A percentile compares a stretch with the other conserved stretches of the same genome.
phyloP scores from a whole-genome alignment of 2,113 vertebrate species.

The Triplophysa dalaica region DNA sequence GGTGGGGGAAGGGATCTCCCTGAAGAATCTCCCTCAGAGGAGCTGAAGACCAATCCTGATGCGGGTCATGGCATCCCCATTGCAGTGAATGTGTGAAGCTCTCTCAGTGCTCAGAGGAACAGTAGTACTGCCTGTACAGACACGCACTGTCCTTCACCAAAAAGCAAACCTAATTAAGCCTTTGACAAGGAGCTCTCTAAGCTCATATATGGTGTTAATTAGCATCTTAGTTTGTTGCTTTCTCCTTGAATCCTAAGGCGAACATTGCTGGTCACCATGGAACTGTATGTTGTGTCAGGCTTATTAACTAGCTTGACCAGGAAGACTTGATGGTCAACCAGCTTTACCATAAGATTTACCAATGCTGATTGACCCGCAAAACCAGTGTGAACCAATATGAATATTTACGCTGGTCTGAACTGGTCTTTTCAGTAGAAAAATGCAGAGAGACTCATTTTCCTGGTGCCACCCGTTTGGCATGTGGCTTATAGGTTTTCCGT shows the following conservation, averaged over 20 bases:
- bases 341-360: too few relatives aligned
- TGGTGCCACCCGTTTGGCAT: conserved; percentile 12
- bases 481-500: conserved; percentile 18
- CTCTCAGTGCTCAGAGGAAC: conserved; percentile 34
- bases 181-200: neutral
- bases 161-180: neutral
- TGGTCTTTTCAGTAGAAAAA: too few relatives aligned
- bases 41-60: conserved; percentile 70
- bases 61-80: conserved; percentile 59
- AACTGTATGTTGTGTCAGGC: neutral
- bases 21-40: conserved; percentile 65
- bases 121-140: conserved; percentile 42
- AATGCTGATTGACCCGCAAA: too few relatives aligned
- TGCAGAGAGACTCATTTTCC: neutral
- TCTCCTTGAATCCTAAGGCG: neutral
- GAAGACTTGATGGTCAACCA: too few relatives aligned
- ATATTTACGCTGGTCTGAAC: too few relatives aligned
- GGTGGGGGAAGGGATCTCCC: conserved; percentile 61
- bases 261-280: neutral
- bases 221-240: neutral
- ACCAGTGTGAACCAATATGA: too few relatives aligned
- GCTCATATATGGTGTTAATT: conserved; percentile 34
- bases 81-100: conserved; percentile 39
- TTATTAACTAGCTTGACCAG: too few relatives aligned
- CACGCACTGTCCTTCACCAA: conserved; percentile 18